These are phyloP conservation scores for Portunus trituberculatus DNA, from an alignment of 1,140 invertebrate genomes.

Conservation along the genomic window DNA sequence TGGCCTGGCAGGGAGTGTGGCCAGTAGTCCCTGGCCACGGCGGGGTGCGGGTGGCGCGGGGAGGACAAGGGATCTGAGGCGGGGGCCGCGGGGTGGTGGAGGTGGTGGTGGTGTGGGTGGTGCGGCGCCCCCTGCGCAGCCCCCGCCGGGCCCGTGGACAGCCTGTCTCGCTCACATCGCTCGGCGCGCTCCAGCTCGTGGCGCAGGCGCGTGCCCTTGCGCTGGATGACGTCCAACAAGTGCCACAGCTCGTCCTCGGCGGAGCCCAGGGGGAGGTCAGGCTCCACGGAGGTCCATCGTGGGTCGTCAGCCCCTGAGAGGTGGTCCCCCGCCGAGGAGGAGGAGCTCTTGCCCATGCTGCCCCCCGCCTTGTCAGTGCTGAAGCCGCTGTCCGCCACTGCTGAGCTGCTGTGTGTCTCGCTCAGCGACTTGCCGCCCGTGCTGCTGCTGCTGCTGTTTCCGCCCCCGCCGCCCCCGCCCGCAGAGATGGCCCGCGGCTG, in stretches of 20 bases:
- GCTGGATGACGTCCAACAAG: conserved; percentile 90
- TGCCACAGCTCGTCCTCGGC: conserved; percentile 91
- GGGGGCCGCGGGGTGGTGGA: conserved; percentile 30
- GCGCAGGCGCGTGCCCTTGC: conserved; percentile 87
- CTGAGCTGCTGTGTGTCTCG: conserved; percentile 69
- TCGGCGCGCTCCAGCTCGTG: conserved; percentile 83
- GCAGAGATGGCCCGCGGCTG: conserved; percentile 48
- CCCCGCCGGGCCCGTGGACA: not conserved
- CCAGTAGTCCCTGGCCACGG: conserved; percentile 69
- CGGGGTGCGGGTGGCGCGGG: conserved; percentile 27
- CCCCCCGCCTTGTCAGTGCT: conserved; percentile 73
- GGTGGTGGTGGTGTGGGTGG: conserved; percentile 16
- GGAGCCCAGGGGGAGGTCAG: conserved; percentile 64
- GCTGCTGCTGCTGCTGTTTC: conserved; percentile 69
- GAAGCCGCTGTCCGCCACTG: conserved; percentile 74
- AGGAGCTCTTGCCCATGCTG: conserved; percentile 75
- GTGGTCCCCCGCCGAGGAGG: conserved; percentile 81
- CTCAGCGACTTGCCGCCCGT: conserved; percentile 72
- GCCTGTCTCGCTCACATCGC: conserved; percentile 44
- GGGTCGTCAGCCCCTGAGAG: conserved; percentile 78
- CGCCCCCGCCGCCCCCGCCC: conserved; percentile 78
- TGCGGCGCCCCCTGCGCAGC: not conserved
- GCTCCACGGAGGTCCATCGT: conserved; percentile 67
- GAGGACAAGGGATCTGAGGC: conserved; percentile 55
- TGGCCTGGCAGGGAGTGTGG: conserved; percentile 75